Percentiles rank a stretch among this genome's conserved stretches.
These are phyloP conservation scores for Tromatobia lineatoria DNA, from an alignment of 2,888 invertebrate genomes.

Conservation along the genomic window DNA sequence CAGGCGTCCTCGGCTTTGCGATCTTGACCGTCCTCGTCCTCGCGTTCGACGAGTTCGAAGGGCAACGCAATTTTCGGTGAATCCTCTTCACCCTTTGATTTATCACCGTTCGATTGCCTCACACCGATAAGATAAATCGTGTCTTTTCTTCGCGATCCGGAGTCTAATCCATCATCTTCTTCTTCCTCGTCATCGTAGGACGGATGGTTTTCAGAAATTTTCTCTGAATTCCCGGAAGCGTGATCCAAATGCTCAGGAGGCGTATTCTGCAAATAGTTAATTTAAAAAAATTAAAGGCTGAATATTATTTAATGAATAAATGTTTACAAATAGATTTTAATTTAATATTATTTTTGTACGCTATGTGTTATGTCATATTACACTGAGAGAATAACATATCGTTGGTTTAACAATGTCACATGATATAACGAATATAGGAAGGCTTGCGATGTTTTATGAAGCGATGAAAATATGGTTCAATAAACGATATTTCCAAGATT, in stretches of 20 bases:
- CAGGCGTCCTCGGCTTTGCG: constrained; percentile 62
- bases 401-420: too few relatives aligned
- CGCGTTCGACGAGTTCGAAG: constrained; percentile 59
- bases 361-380: too few relatives aligned
- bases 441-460: too few relatives aligned
- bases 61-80: constrained; percentile 64
- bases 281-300: background rate
- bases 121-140: constrained; percentile 64
- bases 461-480: too few relatives aligned
- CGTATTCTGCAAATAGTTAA: constrained; percentile 52
- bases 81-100: constrained; percentile 14
- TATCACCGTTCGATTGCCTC: constrained; percentile 53
- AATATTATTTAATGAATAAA: background rate
- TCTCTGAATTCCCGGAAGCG: constrained; percentile 37
- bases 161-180: constrained; percentile 50
- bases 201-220: constrained; percentile 44
- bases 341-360: too few relatives aligned
- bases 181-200: constrained; percentile 64
- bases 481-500: too few relatives aligned
- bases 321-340: background rate
- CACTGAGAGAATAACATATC: too few relatives aligned
- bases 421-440: too few relatives aligned
- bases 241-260: constrained; percentile 51
- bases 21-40: constrained; percentile 46
- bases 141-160: constrained; percentile 45